These are phyloP conservation scores for Strix aluco DNA, from an alignment of 2,113 vertebrate genomes.

Conservation along the genomic window DNA sequence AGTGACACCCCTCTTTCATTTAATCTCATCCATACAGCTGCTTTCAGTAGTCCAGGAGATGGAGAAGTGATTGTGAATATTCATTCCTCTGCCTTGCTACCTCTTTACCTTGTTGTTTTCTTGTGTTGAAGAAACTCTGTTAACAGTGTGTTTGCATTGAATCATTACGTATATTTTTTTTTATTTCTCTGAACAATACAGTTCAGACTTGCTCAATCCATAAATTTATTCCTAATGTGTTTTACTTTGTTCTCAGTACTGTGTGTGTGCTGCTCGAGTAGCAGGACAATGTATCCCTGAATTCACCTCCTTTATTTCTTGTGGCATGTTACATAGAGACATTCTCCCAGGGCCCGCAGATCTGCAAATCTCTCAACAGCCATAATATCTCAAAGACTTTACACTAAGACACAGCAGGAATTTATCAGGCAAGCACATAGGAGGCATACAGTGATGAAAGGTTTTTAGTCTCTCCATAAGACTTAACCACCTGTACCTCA, in stretches of 20 bases:
- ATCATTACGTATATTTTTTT: neutral
- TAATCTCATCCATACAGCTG: neutral
- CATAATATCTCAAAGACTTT: neutral
- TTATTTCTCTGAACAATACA: neutral
- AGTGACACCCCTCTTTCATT: neutral
- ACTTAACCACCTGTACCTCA: neutral
- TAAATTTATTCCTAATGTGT: neutral
- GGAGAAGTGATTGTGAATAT: neutral
- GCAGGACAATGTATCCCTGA: neutral
- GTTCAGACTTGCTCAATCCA: neutral
- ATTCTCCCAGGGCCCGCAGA: neutral
- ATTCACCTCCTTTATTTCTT: neutral
- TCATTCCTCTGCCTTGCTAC: neutral
- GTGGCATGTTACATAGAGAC: neutral
- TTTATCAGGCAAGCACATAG: neutral
- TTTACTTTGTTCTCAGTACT: neutral
- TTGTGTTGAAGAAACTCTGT: neutral
- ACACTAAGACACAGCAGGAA: neutral
- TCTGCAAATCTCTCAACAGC: neutral
- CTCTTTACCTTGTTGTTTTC: neutral
- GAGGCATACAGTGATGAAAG: neutral
- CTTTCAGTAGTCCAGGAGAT: neutral
- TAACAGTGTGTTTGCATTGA: neutral
- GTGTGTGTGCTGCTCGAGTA: neutral
- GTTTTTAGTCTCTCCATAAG: neutral